Evolutionary conservation across 2,113 vertebrate species (phyloP), one percentile per base, ranked within the genome.

Genomic region (Zosterops pallidus): DNA sequence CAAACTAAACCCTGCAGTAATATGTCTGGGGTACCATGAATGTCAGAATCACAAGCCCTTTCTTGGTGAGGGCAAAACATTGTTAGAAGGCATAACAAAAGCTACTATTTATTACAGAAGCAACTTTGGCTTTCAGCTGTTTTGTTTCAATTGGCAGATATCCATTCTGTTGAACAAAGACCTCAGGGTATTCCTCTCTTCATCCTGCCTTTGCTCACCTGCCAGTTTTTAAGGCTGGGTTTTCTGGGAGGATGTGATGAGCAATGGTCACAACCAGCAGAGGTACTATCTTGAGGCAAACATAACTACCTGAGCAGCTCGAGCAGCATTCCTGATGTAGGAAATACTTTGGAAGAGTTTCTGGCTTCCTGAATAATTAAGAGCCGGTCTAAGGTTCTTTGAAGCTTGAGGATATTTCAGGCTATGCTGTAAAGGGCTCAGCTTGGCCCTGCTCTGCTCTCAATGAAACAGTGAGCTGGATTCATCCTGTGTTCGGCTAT

Each of bases 1-100:
- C 88, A 91, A 91, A 94, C 50, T 77, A 78, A 83, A 69, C 31
- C 19, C n/a, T 53, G 42, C 59, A 82, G 46, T 83, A 87, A 77
- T 85, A 50, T 26, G 52, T 69, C 89, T 76, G 68, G 31, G 68
- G 59, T 57, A 65, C 44, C 62, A 86, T 85, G 81, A 95, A 88
- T 62, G 87, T 86, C 83, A 92, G 62, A 71, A 29, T 22, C 82
- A 42, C 47, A 55, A 63, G 57, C 33, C 50, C 50, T 88, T 86
- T 52, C 76, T 83, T 44, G 7, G 15, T 57, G 53, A 71, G 60
- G 44, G 52, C 22, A 76, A 88, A 91, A 33, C 53, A 15, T 13
- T 37, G 56, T 71, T 81, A 75, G n/a, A 31, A 69, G 42, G 31
- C 33, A 21, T 55, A 64, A 94, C 35, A 55, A 82, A 93, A 95